Evolutionary conservation across 2,888 invertebrate species (phyloP), one percentile per base, ranked within the genome.

Genomic region (Crossocerus cetratus): DNA sequence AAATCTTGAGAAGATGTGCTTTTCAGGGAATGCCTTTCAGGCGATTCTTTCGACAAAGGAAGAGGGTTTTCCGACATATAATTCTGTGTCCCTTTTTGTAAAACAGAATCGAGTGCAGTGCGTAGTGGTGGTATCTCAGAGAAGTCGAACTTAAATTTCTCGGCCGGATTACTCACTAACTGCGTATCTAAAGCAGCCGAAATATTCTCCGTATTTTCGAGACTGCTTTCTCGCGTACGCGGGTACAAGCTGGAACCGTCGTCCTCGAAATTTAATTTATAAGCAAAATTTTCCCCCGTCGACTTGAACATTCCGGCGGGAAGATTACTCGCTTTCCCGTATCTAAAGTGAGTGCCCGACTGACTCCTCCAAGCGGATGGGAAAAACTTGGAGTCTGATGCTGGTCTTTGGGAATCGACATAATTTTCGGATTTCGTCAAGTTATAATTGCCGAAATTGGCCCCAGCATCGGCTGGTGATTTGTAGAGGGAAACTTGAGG

Each of bases 211-310:
- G 4, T 32, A 32, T 32, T 11, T 32, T 32, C 11, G 32, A 32
- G 8, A 11, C 32, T 32, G 32, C 8, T 32, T 32, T 32, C 32
- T 11, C 23, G 23, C 23, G 23, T 2, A 8, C 3, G 3, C 4
- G 23, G 3, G 23, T 32, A 87, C 8, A 89, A 71, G 75, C 88
- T 88, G 3, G 82, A 77, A 13, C 74, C 84, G 21, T 88, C 87
- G 63, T 86, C 82, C 42, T 86, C 86, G 3, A 72, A 68, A 18
- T 72, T 77, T 0, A 87, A 82, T 14, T 83, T 85, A 32, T 86
- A 88, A 22, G 83, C 75, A 44, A 87, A 88, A 64, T 87, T 87
- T 23, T 87, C 87, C 4, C 87, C 87, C 42, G 77, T 83, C 2
- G 84, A 82, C 11, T 84, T 80, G 3, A 85, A 55, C 13, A 83